Conservation (phyloP, 2,888 invertebrate genomes). For the Philonicus albiceps region DNA sequence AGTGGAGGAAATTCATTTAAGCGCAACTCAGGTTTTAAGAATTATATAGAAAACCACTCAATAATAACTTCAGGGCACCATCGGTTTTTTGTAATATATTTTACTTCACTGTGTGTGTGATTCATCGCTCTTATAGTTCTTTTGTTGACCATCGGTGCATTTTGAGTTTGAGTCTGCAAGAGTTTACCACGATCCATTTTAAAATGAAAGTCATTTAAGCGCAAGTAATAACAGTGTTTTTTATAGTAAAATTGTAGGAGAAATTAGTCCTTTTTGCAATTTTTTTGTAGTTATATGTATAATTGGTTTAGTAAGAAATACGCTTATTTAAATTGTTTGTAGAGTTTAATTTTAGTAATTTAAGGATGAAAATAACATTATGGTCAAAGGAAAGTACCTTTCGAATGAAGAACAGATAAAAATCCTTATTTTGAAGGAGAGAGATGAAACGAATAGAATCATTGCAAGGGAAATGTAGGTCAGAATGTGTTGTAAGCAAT, state of each 20-base stretch:
- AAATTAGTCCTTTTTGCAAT: not conserved
- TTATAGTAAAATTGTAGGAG: not conserved
- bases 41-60: not conserved
- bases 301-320: not conserved
- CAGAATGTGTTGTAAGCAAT: too few species aligned
- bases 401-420: not conserved
- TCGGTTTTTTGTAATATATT: too few species aligned
- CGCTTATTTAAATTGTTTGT: not conserved
- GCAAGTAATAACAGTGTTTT: not conserved
- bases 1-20: not conserved
- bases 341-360: not conserved
- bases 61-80: not conserved
- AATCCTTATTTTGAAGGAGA: not conserved
- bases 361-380: not conserved
- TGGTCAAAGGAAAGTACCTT: not conserved
- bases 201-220: not conserved
- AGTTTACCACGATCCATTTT: not conserved
- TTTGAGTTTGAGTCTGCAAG: not conserved
- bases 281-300: not conserved
- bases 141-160: too few species aligned
- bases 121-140: not conserved
- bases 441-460: not conserved
- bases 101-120: not conserved
- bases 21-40: not conserved
- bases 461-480: too few species aligned